Base-by-base conservation (phyloP, 1,140 invertebrate species). In the Alviniconcha marisindica region DNA sequence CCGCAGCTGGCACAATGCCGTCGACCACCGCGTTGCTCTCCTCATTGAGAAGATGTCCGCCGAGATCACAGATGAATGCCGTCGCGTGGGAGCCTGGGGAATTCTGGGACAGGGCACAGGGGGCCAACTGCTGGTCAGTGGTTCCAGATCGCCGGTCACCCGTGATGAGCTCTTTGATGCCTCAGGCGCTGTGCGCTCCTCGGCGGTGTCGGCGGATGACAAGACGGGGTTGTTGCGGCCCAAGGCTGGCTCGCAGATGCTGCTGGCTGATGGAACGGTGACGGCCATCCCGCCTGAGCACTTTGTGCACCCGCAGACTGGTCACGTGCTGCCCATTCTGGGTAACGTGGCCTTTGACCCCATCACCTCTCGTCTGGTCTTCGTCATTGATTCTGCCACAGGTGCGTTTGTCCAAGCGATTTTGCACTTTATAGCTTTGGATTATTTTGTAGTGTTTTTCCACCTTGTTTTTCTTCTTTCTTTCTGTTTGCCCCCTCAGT, bases 241-340 rank as follows among this genome's bases (percentile, higher is more conserved):
- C n/a, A 89, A 89, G 69, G 1, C 82, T 38, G 90, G 87, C 33
- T 81, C 85, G 0, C 85, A 88, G 82, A 91, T 92, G 87, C 14
- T 91, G 18, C 38, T 88, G 38, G 87, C 85, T 24, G 88, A 90
- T 83, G 91, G 91, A 18, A 87, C 69, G 28, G 82, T 88, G 15
- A 51, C 81, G 12, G 76, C 83, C 21, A 83, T 92, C 24, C 91
- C 91, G 21, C 24, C 81, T 14, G 82, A 91, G 77, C 85, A 87
- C 69, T 91, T 91, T 78, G 83, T 92, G 1, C 91, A 92, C 78
- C 91, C 91, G 40, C 89, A 92, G 84, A 92, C 91, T 14, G 91
- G 90, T 14, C 84, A 87, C 54, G 88, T 91, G 14, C 73, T 92
- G 38, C 90, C 91, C 1, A 89, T 92, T n/a, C 81, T 87, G 60